A percentile compares a stretch with the other conserved stretches of the same genome.
Conservation (phyloP, 2,888 invertebrate genomes). For the Plebejus anna region DNA sequence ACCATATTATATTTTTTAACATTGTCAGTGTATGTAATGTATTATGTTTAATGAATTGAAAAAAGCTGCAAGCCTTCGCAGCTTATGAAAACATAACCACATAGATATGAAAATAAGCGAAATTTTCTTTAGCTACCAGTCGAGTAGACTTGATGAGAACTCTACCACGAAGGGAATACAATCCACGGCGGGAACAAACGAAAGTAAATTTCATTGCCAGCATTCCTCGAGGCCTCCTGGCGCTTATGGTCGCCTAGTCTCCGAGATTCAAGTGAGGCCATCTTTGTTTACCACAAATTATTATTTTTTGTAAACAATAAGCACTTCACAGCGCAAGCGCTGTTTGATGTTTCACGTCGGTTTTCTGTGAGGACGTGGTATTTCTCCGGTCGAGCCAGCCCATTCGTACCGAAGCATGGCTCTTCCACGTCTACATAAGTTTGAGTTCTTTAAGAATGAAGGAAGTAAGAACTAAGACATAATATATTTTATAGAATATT, state of each 20-base stretch:
- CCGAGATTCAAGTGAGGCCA: constrained; percentile 75
- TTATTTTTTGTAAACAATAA: not conserved
- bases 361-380: too few species aligned
- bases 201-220: constrained; percentile 38
- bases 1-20: too few species aligned
- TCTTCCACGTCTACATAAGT: too few species aligned
- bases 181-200: constrained; percentile 16
- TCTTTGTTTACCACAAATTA: constrained; percentile 52
- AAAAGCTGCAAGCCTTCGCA: not conserved
- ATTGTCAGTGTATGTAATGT: too few species aligned
- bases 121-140: not conserved
- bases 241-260: constrained; percentile 57
- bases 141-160: not conserved
- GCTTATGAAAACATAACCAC: not conserved
- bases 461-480: too few species aligned
- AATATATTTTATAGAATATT: too few species aligned
- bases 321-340: not conserved
- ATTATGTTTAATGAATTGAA: not conserved
- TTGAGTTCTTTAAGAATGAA: too few species aligned
- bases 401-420: too few species aligned
- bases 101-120: not conserved
- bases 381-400: too few species aligned
- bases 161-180: constrained; percentile 10
- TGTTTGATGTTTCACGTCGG: too few species aligned
- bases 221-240: constrained; percentile 49